These are phyloP conservation scores for Passer montanus DNA, from an alignment of 2,113 vertebrate genomes.

Conservation along the genomic window DNA sequence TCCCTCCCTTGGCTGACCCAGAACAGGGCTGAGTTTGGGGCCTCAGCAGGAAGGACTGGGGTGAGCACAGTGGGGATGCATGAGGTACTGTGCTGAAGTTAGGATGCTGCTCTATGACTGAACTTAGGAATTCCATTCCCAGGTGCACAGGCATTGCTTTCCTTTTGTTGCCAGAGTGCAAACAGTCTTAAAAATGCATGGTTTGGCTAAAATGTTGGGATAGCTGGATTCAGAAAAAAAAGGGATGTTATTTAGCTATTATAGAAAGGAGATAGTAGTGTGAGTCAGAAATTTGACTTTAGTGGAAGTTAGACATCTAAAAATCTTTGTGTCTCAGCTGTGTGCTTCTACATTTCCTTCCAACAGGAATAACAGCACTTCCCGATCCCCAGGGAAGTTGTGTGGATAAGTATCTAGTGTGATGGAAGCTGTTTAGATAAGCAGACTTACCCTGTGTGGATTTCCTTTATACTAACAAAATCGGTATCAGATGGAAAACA, in stretches of 20 bases:
- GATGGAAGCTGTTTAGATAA: not conserved
- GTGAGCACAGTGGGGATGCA: not conserved
- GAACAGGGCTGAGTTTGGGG: slow-evolving; percentile 2
- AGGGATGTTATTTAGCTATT: not conserved
- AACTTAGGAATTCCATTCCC: not conserved
- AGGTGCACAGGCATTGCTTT: not conserved
- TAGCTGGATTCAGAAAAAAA: not conserved
- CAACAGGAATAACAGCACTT: not conserved
- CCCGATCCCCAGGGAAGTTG: not conserved
- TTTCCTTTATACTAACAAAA: not conserved
- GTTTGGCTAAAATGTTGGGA: not conserved
- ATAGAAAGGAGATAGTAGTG: not conserved
- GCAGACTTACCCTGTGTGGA: not conserved
- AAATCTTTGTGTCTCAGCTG: not conserved
- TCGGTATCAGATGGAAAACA: not conserved
- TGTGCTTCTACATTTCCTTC: not conserved
- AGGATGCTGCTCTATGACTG: not conserved
- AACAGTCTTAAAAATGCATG: not conserved
- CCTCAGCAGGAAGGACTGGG: not conserved
- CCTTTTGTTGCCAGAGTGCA: not conserved
- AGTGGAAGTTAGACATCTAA: not conserved
- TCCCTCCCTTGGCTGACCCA: not conserved
- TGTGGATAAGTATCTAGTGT: not conserved
- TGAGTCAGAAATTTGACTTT: not conserved
- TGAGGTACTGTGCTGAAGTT: not conserved